A percentile compares a stretch with the other conserved stretches of the same genome.
phyloP scores from a whole-genome alignment of 2,888 invertebrate genomes.

The Reticulitermes lucifugus region DNA sequence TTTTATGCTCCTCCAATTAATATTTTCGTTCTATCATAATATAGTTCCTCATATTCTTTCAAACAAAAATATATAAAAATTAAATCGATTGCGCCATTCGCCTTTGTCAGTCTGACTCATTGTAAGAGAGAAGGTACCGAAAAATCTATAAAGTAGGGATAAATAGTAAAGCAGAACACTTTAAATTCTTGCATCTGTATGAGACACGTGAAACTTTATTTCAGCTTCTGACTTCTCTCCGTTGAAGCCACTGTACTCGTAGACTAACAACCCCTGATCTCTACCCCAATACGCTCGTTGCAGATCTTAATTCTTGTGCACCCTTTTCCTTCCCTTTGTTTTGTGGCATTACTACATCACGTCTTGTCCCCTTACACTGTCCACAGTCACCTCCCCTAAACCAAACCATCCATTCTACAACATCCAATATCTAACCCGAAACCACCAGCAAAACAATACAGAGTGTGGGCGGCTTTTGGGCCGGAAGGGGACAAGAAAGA shows the following conservation, averaged over 20 bases:
- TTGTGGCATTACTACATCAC: conserved; percentile 12
- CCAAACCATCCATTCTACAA: not conserved
- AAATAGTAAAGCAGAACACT: too few relatives aligned
- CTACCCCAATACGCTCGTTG: not conserved
- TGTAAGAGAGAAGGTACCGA: too few relatives aligned
- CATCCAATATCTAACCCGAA: not conserved
- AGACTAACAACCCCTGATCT: not conserved
- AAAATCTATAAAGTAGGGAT: too few relatives aligned
- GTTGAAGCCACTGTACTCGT: not conserved
- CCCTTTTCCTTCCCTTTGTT: conserved; percentile 3
- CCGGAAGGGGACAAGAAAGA: not conserved
- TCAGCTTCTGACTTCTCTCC: too few relatives aligned
- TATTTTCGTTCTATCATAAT: too few relatives aligned
- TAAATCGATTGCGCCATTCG: too few relatives aligned
- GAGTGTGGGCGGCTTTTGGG: not conserved
- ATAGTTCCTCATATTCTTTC: too few relatives aligned
- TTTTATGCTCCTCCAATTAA: too few relatives aligned
- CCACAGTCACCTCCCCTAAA: not conserved
- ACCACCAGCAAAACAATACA: conserved; percentile 13
- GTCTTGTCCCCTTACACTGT: conserved; percentile 9
- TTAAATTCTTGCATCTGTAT: too few relatives aligned
- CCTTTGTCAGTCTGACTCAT: too few relatives aligned
- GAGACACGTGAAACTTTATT: too few relatives aligned
- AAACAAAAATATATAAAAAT: too few relatives aligned
- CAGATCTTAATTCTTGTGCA: not conserved